Evolutionary conservation across 2,888 invertebrate genomes (phyloP), one percentile per base, ranked within the genome.

Genomic region (Drosophila pseudotalamancana): DNA sequence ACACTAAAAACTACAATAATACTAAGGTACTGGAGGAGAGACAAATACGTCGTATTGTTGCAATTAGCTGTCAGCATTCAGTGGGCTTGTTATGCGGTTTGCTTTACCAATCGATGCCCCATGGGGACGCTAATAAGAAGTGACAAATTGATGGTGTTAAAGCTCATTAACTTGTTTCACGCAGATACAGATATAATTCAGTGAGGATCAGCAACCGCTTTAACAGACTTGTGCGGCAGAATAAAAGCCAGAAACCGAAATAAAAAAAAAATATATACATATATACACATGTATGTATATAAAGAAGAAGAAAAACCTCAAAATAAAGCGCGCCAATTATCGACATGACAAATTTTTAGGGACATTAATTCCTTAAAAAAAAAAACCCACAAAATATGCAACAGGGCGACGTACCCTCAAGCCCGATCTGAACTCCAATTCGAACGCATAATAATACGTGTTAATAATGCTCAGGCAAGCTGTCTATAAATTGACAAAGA

Each of bases 101-200:
- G 12, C 31, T 23, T 18, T n/a, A 43, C 34, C 34, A 34, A 37
- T 32, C 12, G 18, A 23, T 21, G 39, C 46, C 63, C 71, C 65
- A 66, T 75, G 72, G 77, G 68, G 74, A 85, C 77, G 76, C 87
- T 89, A 90, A 89, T 88, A 81, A 88, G 89, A 84, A 84, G 74
- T 89, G 89, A 90, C 89, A 89, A 90, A 89, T 89, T 88, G 88
- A 82, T 88, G 89, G 88, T 89, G 88, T 89, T 89, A 89, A 89
- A 77, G 85, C 82, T 89, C 85, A 90, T 90, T 89, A 88, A 83
- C 67, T 87, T 83, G 71, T 74, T 86, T 83, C 79, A 69, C 54
- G 21, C 71, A 49, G 64, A 64, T 61, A 49, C 59, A 65, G 50
- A 64, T 59, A 61, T 46, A 37, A 29, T 34, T 48, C n/a, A 35